phyloP scores from a whole-genome alignment of 2,888 invertebrate genomes.

The Diloba caeruleocephala region DNA sequence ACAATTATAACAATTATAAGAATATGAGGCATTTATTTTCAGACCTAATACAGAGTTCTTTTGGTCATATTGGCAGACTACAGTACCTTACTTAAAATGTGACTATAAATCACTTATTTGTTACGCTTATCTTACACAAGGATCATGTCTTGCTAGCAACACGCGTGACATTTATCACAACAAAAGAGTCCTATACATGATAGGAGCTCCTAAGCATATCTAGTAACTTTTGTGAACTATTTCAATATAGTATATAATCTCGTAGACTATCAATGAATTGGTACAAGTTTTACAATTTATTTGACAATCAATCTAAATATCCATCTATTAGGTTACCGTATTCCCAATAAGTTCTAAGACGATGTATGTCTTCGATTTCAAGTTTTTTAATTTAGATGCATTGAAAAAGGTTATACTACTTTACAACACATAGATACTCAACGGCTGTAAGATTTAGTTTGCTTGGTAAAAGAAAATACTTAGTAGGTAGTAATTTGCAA shows the following conservation, averaged over 20 bases:
- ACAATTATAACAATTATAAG: not conserved
- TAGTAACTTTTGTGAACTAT: conserved; percentile 24
- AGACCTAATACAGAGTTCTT: no score
- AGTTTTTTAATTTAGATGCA: not conserved
- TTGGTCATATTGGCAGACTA: not conserved
- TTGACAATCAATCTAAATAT: conserved; percentile 54
- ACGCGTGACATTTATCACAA: not conserved
- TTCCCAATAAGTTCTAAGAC: conserved; percentile 1
- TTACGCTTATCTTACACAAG: not conserved
- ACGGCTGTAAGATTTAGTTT: no score
- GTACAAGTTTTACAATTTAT: conserved; percentile 51
- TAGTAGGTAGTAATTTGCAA: no score
- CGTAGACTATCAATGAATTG: conserved; percentile 41
- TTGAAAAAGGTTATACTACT: not conserved
- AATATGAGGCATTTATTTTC: no score
- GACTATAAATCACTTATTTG: not conserved
- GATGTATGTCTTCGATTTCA: conserved; percentile 7
- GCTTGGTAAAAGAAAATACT: no score
- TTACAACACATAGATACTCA: no score
- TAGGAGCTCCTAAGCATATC: not conserved
- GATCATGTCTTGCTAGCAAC: not conserved
- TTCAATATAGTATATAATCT: conserved; percentile 42
- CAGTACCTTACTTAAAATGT: not conserved
- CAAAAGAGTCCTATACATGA: not conserved
- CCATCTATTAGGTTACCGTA: conserved; percentile 8